Conservation (phyloP, 2,888 invertebrate species). For the Erebia epiphron region DNA sequence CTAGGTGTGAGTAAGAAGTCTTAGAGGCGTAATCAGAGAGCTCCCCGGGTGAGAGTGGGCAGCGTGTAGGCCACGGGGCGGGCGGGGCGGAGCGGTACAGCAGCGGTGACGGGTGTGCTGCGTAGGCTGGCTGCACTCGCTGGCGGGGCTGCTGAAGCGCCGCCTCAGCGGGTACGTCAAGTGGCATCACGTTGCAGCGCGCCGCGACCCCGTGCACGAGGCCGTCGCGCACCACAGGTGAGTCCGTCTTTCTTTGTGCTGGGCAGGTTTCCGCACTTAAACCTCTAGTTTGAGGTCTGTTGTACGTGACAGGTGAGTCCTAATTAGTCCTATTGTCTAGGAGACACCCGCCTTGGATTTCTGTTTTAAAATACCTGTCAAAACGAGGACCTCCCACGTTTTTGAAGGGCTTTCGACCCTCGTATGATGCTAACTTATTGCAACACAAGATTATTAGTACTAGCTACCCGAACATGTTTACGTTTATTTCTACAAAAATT, state of each 20-base stretch:
- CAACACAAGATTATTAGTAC: no score
- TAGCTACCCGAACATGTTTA: no score
- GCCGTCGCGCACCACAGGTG: conserved; percentile 57
- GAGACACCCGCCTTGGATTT: no score
- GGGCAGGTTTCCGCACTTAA: no score
- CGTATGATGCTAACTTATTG: no score
- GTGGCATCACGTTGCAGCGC: conserved; percentile 85
- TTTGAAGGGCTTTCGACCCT: no score
- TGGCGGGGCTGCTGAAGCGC: conserved; percentile 88
- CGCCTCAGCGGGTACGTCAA: conserved; percentile 93
- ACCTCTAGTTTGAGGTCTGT: no score
- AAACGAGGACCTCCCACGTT: no score
- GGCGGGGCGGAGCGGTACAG: conserved; percentile 39
- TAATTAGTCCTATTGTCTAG: neutral
- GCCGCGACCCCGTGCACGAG: conserved; percentile 50
- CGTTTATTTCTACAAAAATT: no score
- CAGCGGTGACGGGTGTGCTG: conserved; percentile 44
- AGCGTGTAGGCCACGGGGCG: conserved; percentile 45
- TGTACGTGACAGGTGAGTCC: no score
- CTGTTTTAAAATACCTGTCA: no score
- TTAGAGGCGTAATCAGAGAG: conserved; percentile 40
- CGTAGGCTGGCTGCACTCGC: conserved; percentile 86
- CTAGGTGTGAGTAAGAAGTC: neutral
- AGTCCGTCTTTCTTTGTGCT: no score
- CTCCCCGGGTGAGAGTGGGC: conserved; percentile 47